These are phyloP conservation scores for Perdita meconis DNA, from an alignment of 2,888 invertebrate species.

Conservation along the genomic window DNA sequence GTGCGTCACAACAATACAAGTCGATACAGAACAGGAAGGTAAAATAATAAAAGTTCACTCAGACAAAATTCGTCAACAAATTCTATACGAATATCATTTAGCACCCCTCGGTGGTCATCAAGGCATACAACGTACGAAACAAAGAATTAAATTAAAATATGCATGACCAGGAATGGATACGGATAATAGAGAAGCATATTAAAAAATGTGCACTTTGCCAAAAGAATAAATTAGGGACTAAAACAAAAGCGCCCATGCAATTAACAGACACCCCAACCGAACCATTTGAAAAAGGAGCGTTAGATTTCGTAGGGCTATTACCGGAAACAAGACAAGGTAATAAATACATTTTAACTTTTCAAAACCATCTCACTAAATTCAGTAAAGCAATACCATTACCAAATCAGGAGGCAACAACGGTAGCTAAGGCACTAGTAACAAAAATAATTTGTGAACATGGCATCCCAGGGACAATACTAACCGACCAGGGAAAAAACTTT, in stretches of 20 bases:
- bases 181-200: background rate
- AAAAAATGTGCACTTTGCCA: background rate
- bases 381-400: background rate
- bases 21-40: background rate
- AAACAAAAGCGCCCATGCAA: background rate
- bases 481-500: background rate
- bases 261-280: background rate
- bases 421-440: conserved; percentile 5
- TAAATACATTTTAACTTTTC: too few species aligned
- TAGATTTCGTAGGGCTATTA: too few species aligned
- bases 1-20: too few species aligned
- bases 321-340: too few species aligned
- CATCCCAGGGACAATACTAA: background rate
- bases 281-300: too few species aligned
- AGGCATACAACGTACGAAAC: too few species aligned
- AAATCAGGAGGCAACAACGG: background rate
- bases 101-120: too few species aligned
- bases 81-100: too few species aligned
- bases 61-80: background rate
- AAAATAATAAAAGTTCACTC: background rate
- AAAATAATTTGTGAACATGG: too few species aligned
- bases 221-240: background rate
- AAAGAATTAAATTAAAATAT: background rate
- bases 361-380: background rate
- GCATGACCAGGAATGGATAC: background rate